phyloP scores from a whole-genome alignment of 2,797 vertebrate genomes.

The Molossus molossus region DNA sequence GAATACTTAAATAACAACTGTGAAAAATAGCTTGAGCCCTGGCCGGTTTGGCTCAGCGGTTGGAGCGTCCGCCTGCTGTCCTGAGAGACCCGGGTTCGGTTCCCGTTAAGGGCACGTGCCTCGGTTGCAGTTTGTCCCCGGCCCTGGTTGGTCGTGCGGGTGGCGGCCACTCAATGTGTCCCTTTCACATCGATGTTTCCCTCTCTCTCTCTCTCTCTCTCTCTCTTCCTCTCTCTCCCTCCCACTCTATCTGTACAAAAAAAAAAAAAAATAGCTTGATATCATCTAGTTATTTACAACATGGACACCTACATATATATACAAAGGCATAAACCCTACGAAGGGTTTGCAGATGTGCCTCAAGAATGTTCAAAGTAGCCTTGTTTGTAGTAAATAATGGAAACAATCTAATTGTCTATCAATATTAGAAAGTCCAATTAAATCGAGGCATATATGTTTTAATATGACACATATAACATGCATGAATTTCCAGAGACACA shows the following conservation, averaged over 20 bases:
- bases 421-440: not conserved
- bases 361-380: not conserved
- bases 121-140: too few species aligned
- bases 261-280: not conserved
- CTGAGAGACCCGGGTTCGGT: too few species aligned
- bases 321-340: not conserved
- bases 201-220: too few species aligned
- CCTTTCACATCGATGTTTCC: too few species aligned
- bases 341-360: not conserved
- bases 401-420: not conserved
- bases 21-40: not conserved
- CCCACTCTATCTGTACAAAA: too few species aligned
- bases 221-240: too few species aligned
- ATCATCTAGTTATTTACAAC: not conserved
- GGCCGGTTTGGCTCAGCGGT: too few species aligned
- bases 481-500: not conserved
- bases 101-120: too few species aligned
- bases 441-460: not conserved
- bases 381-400: not conserved
- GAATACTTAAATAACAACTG: not conserved
- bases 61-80: too few species aligned
- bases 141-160: too few species aligned
- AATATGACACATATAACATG: not conserved
- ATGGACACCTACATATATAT: not conserved
- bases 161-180: too few species aligned